These are phyloP conservation scores for Propsilocerus akamusi DNA, from an alignment of 1,140 invertebrate genomes.

Conservation along the genomic window DNA sequence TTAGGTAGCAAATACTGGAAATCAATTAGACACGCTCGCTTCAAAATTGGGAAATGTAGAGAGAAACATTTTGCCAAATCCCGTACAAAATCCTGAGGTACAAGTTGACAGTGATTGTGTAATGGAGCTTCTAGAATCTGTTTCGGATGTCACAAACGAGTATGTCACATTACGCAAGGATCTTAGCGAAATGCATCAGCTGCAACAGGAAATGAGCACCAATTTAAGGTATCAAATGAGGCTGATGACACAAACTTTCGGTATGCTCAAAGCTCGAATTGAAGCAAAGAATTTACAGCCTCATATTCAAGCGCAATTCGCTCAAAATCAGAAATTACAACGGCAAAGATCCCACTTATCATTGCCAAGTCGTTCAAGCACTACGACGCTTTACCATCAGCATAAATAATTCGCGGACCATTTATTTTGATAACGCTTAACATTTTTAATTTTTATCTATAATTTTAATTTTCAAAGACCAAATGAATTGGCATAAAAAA, in stretches of 20 bases:
- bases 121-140: neutral
- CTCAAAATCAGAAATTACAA: neutral
- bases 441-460: neutral
- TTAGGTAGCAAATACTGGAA: neutral
- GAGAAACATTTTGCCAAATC: neutral
- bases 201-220: neutral
- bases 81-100: neutral
- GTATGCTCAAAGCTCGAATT: neutral
- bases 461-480: no score
- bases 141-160: neutral
- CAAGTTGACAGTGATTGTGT: neutral
- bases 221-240: neutral
- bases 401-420: neutral
- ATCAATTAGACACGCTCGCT: neutral
- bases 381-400: neutral
- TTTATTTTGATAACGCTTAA: neutral
- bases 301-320: neutral
- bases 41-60: neutral
- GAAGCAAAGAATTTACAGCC: neutral
- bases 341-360: neutral
- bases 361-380: neutral
- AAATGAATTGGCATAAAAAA: neutral
- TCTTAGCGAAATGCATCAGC: neutral
- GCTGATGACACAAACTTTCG: neutral
- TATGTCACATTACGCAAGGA: neutral